A percentile compares a stretch with the other conserved stretches of the same genome.
phyloP scores from a whole-genome alignment of 2,888 invertebrate species.

The Yponomeuta evonymella region DNA sequence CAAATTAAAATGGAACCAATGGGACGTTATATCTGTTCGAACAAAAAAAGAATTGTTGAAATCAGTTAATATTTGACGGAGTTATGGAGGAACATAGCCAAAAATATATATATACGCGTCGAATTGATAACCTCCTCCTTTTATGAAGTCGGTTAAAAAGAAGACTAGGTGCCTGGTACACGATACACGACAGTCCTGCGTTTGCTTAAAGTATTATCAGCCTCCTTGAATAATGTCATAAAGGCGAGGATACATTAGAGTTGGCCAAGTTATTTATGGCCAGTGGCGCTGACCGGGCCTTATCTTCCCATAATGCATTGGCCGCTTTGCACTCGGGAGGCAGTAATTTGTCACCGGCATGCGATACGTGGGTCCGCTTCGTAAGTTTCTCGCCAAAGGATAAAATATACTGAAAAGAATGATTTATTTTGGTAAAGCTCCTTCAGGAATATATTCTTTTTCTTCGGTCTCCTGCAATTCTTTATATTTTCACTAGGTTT shows the following conservation, averaged over 20 bases:
- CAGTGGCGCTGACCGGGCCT: not conserved
- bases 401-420: not conserved
- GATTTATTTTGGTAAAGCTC: not conserved
- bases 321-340: not conserved
- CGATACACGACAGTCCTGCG: not conserved
- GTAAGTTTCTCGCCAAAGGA: not conserved
- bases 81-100: no score
- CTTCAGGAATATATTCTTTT: no score
- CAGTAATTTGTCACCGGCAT: not conserved
- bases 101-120: no score
- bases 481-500: no score
- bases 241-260: not conserved
- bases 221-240: not conserved
- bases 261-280: not conserved
- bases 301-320: constrained; percentile 4
- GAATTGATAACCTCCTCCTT: no score
- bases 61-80: no score
- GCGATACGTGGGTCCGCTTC: not conserved
- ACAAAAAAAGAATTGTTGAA: no score
- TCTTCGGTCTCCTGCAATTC: no score
- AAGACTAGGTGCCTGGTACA: not conserved
- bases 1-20: no score
- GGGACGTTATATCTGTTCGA: no score
- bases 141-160: not conserved
- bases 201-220: not conserved